Base-by-base conservation (phyloP, 2,113 vertebrate species). In the Paramisgurnus dabryanus region DNA sequence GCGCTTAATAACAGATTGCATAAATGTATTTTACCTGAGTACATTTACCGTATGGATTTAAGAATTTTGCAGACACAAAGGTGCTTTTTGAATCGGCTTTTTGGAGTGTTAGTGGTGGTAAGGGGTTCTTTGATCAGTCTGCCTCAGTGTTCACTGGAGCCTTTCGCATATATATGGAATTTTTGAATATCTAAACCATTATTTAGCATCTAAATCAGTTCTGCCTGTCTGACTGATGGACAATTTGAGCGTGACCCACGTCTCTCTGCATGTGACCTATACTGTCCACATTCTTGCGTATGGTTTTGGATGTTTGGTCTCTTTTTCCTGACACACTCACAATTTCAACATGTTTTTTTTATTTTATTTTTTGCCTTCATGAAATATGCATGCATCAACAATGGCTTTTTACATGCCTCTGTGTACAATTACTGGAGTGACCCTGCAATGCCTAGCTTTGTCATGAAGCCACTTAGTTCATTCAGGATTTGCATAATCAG, bases 171-270 rank as follows among this genome's bases (percentile, higher is more conserved):
- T 96, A 94, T 94, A 96, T 95, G 95, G 95, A 97, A 98, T 95
- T 93, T 93, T 95, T 95, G 95, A 96, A 95, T 96, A 95, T 95
- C 94, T 94, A 94, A 93, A 93, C 95, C 93, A 92, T 95, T 96
- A 97, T 96, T 98, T 96, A 96, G 95, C 95, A 97, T 98, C 96
- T 95, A 96, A 97, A 97, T 99, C 97, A 96, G 97, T 98, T 99
- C 96, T 96, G 98, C 95, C 97, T 98, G 97, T 98, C 98, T 98
- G 96, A 93, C 96, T 98, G 98, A 98, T 98, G 96, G 98, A 98
- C 96, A 98, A 96, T 98, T 97, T 96, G 93, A 92, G 91, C 94
- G 92, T 96, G 94, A 96, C 96, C 96, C 90, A 87, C 87, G 92
- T 94, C 94, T 95, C 93, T 95, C 94, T 94, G 94, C 94, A 92